Evolutionary conservation across 2,888 invertebrate species (phyloP).

Genomic region (Belgica antarctica): DNA sequence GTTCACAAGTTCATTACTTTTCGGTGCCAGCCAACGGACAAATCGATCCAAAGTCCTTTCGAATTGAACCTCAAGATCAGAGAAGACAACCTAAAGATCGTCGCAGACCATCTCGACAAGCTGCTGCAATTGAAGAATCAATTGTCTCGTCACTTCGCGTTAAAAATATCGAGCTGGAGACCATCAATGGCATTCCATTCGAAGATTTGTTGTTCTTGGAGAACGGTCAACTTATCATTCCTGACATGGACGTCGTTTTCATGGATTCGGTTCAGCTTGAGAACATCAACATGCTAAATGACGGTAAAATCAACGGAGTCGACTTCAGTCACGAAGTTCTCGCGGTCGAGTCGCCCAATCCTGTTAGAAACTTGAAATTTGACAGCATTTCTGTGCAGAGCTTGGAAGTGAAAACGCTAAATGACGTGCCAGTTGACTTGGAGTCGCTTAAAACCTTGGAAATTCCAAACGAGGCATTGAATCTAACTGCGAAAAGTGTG

Average conservation of each 20-base stretch:
- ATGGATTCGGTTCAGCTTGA: neutral
- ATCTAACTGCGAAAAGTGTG: conserved; percentile 40
- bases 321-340: conserved; percentile 29
- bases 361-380: conserved; percentile 29
- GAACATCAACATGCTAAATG: neutral
- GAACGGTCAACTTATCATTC: conserved; percentile 47
- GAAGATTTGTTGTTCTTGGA: conserved; percentile 48
- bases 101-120: conserved; percentile 5
- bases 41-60: conserved; percentile 6
- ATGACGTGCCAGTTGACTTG: conserved; percentile 17
- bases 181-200: conserved; percentile 49
- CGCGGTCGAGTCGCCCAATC: neutral
- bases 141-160: conserved; percentile 49
- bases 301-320: conserved; percentile 23
- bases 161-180: conserved; percentile 49
- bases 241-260: conserved; percentile 3
- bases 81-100: neutral
- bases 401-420: conserved; percentile 43
- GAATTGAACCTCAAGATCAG: neutral
- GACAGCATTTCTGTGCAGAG: conserved; percentile 44
- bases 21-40: conserved; percentile 19
- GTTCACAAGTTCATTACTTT: conserved; percentile 5
- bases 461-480: conserved; percentile 43
- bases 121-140: conserved; percentile 46
- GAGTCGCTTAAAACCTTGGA: conserved; percentile 24